These are phyloP conservation scores for Meteorus cinctellus DNA, from an alignment of 2,888 invertebrate species.

Conservation along the genomic window DNA sequence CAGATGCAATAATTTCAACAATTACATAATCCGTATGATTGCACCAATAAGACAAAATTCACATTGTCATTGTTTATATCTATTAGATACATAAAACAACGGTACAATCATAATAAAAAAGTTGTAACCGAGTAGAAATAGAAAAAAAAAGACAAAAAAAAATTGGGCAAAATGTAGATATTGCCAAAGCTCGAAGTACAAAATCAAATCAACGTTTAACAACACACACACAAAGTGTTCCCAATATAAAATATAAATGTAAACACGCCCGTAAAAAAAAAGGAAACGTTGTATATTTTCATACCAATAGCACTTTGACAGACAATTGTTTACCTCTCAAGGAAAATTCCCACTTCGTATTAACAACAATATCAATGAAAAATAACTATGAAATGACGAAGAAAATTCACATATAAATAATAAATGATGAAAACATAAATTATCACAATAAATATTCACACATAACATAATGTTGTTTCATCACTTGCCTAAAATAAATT, in stretches of 20 bases:
- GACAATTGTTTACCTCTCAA: conserved; percentile 4
- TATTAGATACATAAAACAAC: no score
- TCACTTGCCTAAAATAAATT: conserved; percentile 93
- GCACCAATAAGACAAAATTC: conserved; percentile 42
- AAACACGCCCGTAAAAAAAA: conserved; percentile 2
- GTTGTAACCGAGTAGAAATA: not conserved
- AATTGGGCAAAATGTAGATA: conserved; percentile 27
- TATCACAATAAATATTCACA: conserved; percentile 1
- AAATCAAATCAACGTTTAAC: not conserved
- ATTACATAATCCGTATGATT: conserved; percentile 63
- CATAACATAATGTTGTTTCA: conserved; percentile 50
- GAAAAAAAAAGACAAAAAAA: conserved; percentile 29
- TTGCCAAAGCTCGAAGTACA: conserved; percentile 1
- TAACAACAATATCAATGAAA: no score
- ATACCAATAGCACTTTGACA: not conserved
- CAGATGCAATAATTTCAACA: conserved; percentile 35
- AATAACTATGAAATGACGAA: no score
- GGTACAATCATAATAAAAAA: no score
- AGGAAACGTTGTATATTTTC: no score
- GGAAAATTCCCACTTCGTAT: no score
- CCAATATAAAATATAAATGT: conserved; percentile 7
- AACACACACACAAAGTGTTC: not conserved
- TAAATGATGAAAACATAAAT: not conserved
- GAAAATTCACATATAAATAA: no score
- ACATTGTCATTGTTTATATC: conserved; percentile 60